Conservation (phyloP, 2,888 invertebrate genomes). For the Malacosoma neustria region DNA sequence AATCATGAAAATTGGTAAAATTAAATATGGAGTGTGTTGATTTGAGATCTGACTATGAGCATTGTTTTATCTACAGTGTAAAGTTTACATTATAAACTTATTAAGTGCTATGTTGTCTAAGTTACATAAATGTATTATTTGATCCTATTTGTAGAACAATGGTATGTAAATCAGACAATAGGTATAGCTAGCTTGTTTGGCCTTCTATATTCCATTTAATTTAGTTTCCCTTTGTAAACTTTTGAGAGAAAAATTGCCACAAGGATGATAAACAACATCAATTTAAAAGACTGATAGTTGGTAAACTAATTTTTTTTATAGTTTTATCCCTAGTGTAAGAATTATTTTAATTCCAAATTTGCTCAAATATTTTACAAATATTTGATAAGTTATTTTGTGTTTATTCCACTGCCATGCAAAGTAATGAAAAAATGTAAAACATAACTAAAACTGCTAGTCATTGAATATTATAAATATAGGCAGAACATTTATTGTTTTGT, state of each 20-base stretch:
- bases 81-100: too few relatives aligned
- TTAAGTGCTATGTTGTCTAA: too few relatives aligned
- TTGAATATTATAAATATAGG: background rate
- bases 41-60: too few relatives aligned
- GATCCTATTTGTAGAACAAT: too few relatives aligned
- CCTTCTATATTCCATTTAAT: slow-evolving; percentile 6
- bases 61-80: slow-evolving; percentile 11
- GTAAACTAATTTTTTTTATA: slow-evolving; percentile 68
- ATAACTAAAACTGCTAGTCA: too few relatives aligned
- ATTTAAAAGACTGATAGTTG: slow-evolving; percentile 77
- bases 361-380: slow-evolving; percentile 58
- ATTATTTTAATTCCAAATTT: slow-evolving; percentile 67
- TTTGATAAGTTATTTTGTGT: slow-evolving; percentile 37
- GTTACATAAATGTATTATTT: too few relatives aligned
- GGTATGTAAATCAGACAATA: slow-evolving; percentile 41
- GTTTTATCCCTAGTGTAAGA: slow-evolving; percentile 72
- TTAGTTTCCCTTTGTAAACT: slow-evolving; percentile 60
- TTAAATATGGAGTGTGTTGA: too few relatives aligned
- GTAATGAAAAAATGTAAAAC: slow-evolving; percentile 8
- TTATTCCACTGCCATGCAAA: slow-evolving; percentile 39
- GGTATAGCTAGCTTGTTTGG: slow-evolving; percentile 33
- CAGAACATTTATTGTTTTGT: background rate
- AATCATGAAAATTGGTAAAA: too few relatives aligned
- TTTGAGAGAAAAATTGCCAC: slow-evolving; percentile 67
- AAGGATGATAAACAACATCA: slow-evolving; percentile 72